These are phyloP conservation scores for Gephyroberyx darwinii DNA, from an alignment of 2,797 vertebrate species.

Conservation along the genomic window DNA sequence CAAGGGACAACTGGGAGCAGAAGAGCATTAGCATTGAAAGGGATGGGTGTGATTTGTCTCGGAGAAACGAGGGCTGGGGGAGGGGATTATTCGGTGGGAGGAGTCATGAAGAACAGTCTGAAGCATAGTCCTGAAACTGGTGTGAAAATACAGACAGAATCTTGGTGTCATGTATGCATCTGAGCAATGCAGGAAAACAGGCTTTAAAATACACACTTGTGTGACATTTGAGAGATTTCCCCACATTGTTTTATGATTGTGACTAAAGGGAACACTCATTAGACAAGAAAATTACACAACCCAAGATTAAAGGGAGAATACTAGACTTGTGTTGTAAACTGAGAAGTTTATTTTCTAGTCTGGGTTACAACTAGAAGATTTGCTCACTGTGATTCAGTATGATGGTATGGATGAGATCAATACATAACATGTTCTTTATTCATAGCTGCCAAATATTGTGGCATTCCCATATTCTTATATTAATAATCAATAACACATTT, in stretches of 20 bases:
- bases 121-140: slow-evolving; percentile 32
- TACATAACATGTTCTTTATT: not conserved
- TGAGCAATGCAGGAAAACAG: not conserved
- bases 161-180: slow-evolving; percentile 2
- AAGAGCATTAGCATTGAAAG: slow-evolving; percentile 47
- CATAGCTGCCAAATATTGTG: not conserved
- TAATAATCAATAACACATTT: not conserved
- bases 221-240: not conserved
- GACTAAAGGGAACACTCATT: too few species aligned
- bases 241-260: too few species aligned
- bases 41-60: slow-evolving; percentile 43
- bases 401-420: not conserved
- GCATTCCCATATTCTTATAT: not conserved
- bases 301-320: too few species aligned
- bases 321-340: too few species aligned
- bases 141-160: slow-evolving; percentile 18
- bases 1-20: slow-evolving; percentile 53
- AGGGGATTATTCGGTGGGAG: slow-evolving; percentile 51
- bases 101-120: slow-evolving; percentile 52
- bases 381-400: too few species aligned
- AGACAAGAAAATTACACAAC: too few species aligned
- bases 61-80: slow-evolving; percentile 42
- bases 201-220: not conserved
- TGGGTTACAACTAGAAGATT: too few species aligned
- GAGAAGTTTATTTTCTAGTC: too few species aligned